These are phyloP conservation scores for Megalops atlanticus DNA, from an alignment of 2,113 vertebrate genomes.

Conservation along the genomic window DNA sequence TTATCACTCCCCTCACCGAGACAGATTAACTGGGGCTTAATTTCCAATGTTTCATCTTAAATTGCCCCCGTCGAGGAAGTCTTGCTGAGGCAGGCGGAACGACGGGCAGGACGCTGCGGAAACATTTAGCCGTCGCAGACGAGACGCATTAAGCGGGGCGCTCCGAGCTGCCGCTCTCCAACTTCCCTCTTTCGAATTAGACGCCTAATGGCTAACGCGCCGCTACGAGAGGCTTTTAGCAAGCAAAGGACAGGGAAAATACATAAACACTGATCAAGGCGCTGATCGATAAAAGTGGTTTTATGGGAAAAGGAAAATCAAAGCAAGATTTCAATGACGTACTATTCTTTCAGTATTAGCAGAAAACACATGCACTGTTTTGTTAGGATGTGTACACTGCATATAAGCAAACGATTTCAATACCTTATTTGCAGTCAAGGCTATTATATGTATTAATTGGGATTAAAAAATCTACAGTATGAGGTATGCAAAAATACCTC, in stretches of 20 bases:
- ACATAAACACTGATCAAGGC: background rate
- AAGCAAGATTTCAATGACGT: background rate
- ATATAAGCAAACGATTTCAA: too few species aligned
- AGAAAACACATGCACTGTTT: too few species aligned
- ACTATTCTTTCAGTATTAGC: too few species aligned
- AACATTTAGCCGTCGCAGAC: background rate
- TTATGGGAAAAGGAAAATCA: background rate
- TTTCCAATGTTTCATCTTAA: conserved; percentile 53
- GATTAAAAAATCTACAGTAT: background rate
- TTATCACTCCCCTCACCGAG: conserved; percentile 46
- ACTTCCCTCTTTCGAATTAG: too few species aligned
- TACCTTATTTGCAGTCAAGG: too few species aligned
- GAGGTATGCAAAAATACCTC: background rate
- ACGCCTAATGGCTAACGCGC: too few species aligned
- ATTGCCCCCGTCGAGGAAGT: conserved; percentile 44
- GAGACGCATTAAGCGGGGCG: background rate
- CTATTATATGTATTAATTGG: background rate
- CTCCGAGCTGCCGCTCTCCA: too few species aligned
- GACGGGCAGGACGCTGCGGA: background rate
- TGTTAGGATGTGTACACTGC: too few species aligned
- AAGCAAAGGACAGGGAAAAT: background rate
- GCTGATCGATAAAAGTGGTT: background rate
- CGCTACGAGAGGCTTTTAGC: background rate
- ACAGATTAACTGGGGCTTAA: conserved; percentile 54
- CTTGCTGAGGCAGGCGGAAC: background rate